These are phyloP conservation scores for Diarsia rubi DNA, from an alignment of 2,888 invertebrate genomes.

Conservation along the genomic window DNA sequence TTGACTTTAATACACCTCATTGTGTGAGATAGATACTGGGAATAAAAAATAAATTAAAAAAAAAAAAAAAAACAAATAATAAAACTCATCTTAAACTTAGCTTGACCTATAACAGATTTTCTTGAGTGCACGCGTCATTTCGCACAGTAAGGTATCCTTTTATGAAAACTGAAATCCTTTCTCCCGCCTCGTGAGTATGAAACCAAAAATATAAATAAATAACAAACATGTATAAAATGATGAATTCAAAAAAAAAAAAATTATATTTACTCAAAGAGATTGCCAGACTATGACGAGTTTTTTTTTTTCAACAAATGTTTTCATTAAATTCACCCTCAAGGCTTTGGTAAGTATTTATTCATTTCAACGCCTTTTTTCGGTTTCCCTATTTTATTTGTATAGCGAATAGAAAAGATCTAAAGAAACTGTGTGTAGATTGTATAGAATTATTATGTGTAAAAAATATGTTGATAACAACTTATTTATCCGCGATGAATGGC, in stretches of 20 bases:
- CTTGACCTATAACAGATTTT: constrained; percentile 2
- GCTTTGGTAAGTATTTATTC: constrained; percentile 34
- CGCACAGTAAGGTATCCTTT: background rate
- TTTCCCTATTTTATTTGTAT: constrained; percentile 7
- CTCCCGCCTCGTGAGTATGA: background rate
- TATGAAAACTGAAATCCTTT: background rate
- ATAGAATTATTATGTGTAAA: background rate
- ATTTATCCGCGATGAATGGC: background rate
- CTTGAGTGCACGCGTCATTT: background rate
- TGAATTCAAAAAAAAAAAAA: constrained; percentile 24
- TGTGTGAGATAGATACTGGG: background rate
- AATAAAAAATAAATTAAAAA: background rate
- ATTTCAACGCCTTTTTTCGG: constrained; percentile 20
- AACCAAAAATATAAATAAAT: constrained; percentile 5
- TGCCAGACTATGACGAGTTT: background rate
- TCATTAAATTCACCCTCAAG: constrained; percentile 27
- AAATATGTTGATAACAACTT: constrained; percentile 5
- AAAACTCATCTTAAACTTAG: background rate
- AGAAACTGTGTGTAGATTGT: background rate
- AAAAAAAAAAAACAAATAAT: background rate
- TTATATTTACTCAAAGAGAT: constrained; percentile 1
- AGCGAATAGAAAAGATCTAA: background rate
- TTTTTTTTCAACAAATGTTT: constrained; percentile 25
- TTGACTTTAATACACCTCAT: background rate
- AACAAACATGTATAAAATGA: background rate